Evolutionary conservation across 2,797 vertebrate species (phyloP), one percentile per base, ranked within the genome.

Genomic region (Chaetophractus vellerosus): DNA sequence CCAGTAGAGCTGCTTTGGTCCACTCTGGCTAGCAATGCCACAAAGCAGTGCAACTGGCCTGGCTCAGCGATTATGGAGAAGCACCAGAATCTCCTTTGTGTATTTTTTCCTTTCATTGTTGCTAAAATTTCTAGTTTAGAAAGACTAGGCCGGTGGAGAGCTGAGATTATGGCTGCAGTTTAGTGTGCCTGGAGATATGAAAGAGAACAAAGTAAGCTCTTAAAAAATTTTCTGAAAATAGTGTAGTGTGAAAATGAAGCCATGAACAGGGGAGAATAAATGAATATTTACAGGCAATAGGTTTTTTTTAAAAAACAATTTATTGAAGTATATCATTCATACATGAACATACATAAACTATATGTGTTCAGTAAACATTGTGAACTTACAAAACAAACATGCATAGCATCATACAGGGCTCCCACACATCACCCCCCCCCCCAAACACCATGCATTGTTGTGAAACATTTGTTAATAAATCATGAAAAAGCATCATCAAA

Each of bases 181-280:
- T 76, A 57, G 24, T 93, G 45, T 94, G 38, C 38, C 48, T 45
- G 5, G 86, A 79, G 15, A n/a, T 87, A 76, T n/a, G 80, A 86
- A 75, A 88, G 41, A 85, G 57, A 88, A 90, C 64, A 71, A 89
- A 75, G n/a, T 75, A 81, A 84, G 23, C 24, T 74, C 24, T 90
- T 82, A 74, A 63, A 84, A 93, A 38, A 72, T 64, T 84, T 31
- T 84, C 9, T 87, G 33, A 87, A 74, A 72, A 36, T 28, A 83
- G 9, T 72, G 28, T 72, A 87, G 71, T 61, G 9, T 79, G 80
- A 82, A 90, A 91, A 88, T 69, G 18, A 91, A 82, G 33, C 61
- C 59, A 11, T 78, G 15, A 81, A 81, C 94, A 52, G 57, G 89
- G 80, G 18, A 85, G 28, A 93, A 74, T 71, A 69, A 78, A 84